Conservation (phyloP, 2,888 invertebrate genomes). For the Sesamia inferens region DNA sequence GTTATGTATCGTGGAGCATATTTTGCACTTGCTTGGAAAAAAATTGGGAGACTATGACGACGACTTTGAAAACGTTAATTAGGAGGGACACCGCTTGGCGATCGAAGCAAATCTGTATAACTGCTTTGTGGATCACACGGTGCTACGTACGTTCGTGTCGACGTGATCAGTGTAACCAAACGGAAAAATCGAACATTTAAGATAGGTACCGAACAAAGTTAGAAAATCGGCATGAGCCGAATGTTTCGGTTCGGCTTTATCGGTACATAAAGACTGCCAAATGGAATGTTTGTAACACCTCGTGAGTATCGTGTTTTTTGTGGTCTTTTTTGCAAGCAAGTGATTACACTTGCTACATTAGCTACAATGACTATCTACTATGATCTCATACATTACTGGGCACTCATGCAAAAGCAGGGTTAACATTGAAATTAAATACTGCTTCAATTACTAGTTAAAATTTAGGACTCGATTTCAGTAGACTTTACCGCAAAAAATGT, state of each 20-base stretch:
- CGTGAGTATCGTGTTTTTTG: not conserved
- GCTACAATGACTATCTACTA: conserved; percentile 55
- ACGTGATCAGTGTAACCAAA: not conserved
- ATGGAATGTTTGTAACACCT: not conserved
- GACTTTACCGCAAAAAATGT: conserved; percentile 31
- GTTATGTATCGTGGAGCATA: conserved; percentile 59
- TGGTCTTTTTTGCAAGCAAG: conserved; percentile 63
- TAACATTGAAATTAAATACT: conserved; percentile 74
- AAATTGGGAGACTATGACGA: not conserved
- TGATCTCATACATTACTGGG: conserved; percentile 77
- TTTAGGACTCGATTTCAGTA: conserved; percentile 76
- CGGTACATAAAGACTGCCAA: not conserved
- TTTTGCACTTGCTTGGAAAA: conserved; percentile 74
- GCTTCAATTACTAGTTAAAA: conserved; percentile 85
- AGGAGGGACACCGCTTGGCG: not conserved
- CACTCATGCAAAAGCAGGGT: conserved; percentile 85
- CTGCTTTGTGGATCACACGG: not conserved
- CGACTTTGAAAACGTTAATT: not conserved
- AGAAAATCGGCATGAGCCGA: too few species aligned
- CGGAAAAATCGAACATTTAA: not conserved
- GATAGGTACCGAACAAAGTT: not conserved
- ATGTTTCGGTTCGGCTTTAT: not conserved
- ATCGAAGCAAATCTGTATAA: not conserved
- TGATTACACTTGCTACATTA: conserved; percentile 44
- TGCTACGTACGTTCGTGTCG: not conserved